These are phyloP conservation scores for Lethrus apterus DNA, from an alignment of 1,140 invertebrate genomes.

Conservation along the genomic window DNA sequence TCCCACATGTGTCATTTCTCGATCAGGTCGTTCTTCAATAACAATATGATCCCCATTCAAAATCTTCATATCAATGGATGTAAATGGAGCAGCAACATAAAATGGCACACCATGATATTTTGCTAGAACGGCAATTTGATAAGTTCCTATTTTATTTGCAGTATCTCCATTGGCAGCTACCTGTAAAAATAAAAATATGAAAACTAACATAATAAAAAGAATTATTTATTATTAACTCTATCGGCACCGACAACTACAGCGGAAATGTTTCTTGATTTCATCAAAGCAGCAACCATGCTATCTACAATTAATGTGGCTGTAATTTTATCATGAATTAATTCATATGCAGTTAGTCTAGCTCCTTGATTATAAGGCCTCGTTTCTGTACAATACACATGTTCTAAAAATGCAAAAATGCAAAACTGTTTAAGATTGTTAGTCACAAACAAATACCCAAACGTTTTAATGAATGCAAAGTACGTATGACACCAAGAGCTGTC, in stretches of 20 bases:
- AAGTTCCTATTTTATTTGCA: constrained; percentile 99
- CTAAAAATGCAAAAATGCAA: constrained; percentile 45
- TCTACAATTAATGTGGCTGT: constrained; percentile 91
- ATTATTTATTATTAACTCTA: constrained; percentile 48
- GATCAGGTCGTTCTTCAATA: constrained; percentile 87
- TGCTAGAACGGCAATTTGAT: constrained; percentile 90
- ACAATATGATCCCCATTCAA: constrained; percentile 76
- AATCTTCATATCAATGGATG: constrained; percentile 82
- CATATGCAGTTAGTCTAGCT: constrained; percentile 89
- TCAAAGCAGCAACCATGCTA: constrained; percentile 85
- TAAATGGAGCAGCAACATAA: constrained; percentile 89
- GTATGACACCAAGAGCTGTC: constrained; percentile 92
- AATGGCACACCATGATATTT: constrained; percentile 90
- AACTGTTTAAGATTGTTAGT: not conserved
- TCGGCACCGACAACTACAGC: constrained; percentile 86
- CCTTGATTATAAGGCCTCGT: constrained; percentile 98
- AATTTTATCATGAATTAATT: constrained; percentile 89
- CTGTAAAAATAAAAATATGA: constrained; percentile 36
- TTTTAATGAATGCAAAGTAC: constrained; percentile 63
- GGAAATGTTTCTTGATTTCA: constrained; percentile 70
- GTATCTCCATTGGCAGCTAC: constrained; percentile 95
- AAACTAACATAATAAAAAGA: not conserved
- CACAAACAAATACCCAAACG: constrained; percentile 59
- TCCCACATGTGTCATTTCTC: constrained; percentile 85
- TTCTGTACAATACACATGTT: constrained; percentile 91